These are phyloP conservation scores for Sesia bembeciformis DNA, from an alignment of 2,888 invertebrate species.

Conservation along the genomic window DNA sequence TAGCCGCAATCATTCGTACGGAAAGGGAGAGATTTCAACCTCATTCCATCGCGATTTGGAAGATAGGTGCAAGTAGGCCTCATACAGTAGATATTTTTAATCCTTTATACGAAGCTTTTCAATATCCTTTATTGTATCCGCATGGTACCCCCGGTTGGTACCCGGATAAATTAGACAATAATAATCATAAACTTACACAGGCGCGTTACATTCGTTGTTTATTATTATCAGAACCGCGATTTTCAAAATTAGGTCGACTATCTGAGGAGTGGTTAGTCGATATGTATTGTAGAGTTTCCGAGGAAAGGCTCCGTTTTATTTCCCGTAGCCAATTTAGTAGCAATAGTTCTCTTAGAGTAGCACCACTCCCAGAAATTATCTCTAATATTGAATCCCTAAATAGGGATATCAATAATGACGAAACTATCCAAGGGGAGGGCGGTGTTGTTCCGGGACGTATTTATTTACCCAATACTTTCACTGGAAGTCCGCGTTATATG, in stretches of 20 bases:
- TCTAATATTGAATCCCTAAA: not conserved
- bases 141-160: constrained; percentile 2
- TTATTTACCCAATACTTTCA: constrained; percentile 4
- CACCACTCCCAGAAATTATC: not conserved
- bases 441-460: constrained; percentile 2
- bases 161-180: constrained; percentile 1
- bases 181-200: constrained; percentile 2
- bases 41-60: constrained; percentile 8
- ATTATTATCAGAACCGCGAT: constrained; percentile 3
- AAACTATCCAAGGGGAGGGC: constrained; percentile 2
- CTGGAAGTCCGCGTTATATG: constrained; percentile 6
- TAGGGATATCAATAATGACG: not conserved
- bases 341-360: not conserved
- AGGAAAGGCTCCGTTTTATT: constrained; percentile 3
- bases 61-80: constrained; percentile 5
- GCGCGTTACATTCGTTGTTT: constrained; percentile 3
- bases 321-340: not conserved
- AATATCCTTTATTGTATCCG: constrained; percentile 2
- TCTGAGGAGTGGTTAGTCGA: constrained; percentile 8
- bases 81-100: constrained; percentile 5
- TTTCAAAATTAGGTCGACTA: constrained; percentile 2
- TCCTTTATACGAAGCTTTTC: constrained; percentile 5
- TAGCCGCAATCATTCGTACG: constrained; percentile 6
- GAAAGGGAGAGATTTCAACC: constrained; percentile 2
- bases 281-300: constrained; percentile 5